Percentiles rank a stretch among this genome's conserved stretches.
Conservation (phyloP, 2,797 vertebrate species). For the Esox masquinongy region DNA sequence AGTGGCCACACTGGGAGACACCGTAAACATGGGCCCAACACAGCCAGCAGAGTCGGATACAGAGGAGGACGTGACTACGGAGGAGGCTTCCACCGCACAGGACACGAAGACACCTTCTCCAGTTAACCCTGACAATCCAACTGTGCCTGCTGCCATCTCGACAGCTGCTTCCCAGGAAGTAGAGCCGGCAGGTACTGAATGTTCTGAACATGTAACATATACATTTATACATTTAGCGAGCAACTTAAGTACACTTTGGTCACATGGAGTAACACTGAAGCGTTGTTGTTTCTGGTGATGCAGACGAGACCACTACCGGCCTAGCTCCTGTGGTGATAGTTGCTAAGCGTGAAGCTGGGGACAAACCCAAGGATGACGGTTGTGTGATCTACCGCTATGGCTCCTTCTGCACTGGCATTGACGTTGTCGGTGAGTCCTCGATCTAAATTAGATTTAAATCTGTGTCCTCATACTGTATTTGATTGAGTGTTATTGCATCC, state of each 20-base stretch:
- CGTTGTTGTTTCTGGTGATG: slow-evolving; percentile 23
- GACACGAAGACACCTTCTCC: slow-evolving; percentile 27
- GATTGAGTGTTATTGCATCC: not conserved
- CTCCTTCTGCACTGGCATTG: slow-evolving; percentile 82
- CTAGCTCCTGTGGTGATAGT: slow-evolving; percentile 54
- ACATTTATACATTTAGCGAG: not conserved
- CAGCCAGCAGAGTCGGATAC: slow-evolving; percentile 37
- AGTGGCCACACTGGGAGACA: slow-evolving; percentile 49
- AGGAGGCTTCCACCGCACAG: slow-evolving; percentile 55
- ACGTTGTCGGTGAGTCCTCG: slow-evolving; percentile 84
- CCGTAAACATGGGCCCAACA: slow-evolving; percentile 40
- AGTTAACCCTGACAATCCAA: slow-evolving; percentile 12
- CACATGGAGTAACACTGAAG: not conserved
- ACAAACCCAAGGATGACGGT: slow-evolving; percentile 56
- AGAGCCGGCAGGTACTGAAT: slow-evolving; percentile 35
- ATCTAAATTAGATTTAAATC: not conserved
- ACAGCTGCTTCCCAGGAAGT: not conserved
- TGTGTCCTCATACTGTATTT: not conserved
- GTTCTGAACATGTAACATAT: not conserved
- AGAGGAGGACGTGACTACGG: slow-evolving; percentile 53
- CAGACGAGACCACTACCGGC: slow-evolving; percentile 37
- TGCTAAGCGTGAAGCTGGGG: slow-evolving; percentile 72
- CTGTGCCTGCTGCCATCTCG: slow-evolving; percentile 3
- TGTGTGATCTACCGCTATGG: slow-evolving; percentile 92
- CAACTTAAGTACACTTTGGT: not conserved